Evolutionary conservation across 1,140 invertebrate genomes (phyloP).

Genomic region (Drosophila seguyi): DNA sequence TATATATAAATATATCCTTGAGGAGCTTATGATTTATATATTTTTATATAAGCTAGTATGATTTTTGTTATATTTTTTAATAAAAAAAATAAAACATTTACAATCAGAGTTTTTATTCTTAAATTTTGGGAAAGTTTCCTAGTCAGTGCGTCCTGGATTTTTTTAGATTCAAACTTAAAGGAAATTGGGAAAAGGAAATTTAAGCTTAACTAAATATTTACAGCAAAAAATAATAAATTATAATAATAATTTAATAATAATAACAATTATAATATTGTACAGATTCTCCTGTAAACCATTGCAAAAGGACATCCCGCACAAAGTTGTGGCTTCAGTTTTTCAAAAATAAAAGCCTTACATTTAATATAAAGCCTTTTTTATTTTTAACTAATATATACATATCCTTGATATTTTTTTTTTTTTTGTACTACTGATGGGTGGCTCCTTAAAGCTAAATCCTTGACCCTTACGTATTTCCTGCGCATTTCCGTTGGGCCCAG

Average conservation of each 20-base stretch:
- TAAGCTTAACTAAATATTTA: background rate
- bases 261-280: background rate
- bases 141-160: too few relatives aligned
- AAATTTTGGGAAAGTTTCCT: too few relatives aligned
- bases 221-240: background rate
- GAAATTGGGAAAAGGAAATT: background rate
- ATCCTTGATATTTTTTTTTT: background rate
- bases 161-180: too few relatives aligned
- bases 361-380: background rate
- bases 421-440: background rate
- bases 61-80: background rate
- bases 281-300: too few relatives aligned
- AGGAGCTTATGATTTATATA: background rate
- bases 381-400: background rate
- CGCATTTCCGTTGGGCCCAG: conserved; percentile 45
- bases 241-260: too few relatives aligned
- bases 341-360: background rate
- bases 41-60: background rate
- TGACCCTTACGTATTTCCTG: background rate
- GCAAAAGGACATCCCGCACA: background rate
- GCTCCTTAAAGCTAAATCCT: background rate
- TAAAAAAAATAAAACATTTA: background rate
- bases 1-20: background rate
- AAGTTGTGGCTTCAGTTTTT: background rate
- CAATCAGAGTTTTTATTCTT: too few relatives aligned